A percentile compares a stretch with the other conserved stretches of the same genome.
Evolutionary conservation across 1,140 invertebrate species (phyloP).

Genomic region (Asbolus verrucosus): DNA sequence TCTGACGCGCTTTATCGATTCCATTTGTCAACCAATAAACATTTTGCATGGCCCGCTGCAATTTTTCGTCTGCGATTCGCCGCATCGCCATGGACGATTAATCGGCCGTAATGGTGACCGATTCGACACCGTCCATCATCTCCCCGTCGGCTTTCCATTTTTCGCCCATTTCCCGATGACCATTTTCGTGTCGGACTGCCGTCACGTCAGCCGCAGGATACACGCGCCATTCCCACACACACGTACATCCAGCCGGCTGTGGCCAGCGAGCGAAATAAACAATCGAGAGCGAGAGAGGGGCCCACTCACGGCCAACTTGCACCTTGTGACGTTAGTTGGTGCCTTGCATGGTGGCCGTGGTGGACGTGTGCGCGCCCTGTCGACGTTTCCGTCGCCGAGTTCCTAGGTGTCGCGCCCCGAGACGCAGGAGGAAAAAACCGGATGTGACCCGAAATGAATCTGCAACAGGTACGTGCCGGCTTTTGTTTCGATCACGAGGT

Average conservation of each 20-base stretch:
- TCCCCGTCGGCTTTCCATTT: background rate
- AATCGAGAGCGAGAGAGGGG: background rate
- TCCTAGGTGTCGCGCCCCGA: too few species aligned
- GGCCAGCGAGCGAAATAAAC: background rate
- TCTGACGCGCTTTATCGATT: too few species aligned
- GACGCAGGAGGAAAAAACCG: background rate
- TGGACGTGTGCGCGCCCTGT: background rate
- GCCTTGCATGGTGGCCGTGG: background rate
- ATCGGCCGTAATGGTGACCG: background rate
- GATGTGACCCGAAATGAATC: slow-evolving; percentile 20
- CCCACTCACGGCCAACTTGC: background rate
- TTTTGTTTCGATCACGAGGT: too few species aligned
- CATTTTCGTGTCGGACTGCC: slow-evolving; percentile 18
- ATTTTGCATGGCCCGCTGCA: too few species aligned
- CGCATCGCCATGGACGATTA: slow-evolving; percentile 5
- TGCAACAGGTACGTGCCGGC: slow-evolving; percentile 18
- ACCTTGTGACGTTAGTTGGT: background rate
- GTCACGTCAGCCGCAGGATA: slow-evolving; percentile 2
- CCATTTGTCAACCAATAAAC: too few species aligned
- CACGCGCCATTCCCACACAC: background rate
- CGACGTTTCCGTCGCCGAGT: too few species aligned
- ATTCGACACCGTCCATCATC: background rate
- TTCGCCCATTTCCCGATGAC: too few species aligned
- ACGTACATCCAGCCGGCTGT: background rate
- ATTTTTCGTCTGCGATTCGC: too few species aligned